These are phyloP conservation scores for Sternotherus odoratus DNA, from an alignment of 2,797 vertebrate species.

Conservation along the genomic window DNA sequence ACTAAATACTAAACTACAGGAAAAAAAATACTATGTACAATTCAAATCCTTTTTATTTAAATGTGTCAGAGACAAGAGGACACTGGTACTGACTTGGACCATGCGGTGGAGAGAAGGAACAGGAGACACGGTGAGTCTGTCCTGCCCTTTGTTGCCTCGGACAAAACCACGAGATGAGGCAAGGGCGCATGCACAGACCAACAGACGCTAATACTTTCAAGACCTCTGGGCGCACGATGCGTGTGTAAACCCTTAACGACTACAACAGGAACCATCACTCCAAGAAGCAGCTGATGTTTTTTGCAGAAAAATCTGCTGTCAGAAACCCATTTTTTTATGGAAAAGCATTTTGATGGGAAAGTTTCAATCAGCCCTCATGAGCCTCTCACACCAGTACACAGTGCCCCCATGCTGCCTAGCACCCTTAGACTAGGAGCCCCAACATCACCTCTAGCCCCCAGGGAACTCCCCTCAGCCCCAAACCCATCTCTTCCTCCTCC, in stretches of 20 bases:
- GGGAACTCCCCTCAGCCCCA: background rate
- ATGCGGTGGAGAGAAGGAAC: background rate
- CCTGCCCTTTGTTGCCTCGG: too few relatives aligned
- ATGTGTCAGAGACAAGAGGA: background rate
- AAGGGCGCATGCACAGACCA: background rate
- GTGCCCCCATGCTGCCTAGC: background rate
- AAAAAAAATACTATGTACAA: background rate
- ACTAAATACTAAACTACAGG: background rate
- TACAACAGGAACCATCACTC: background rate
- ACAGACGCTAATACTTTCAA: background rate
- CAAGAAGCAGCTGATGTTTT: background rate
- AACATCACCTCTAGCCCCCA: too few relatives aligned
- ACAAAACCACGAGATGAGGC: background rate
- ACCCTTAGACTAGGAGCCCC: background rate
- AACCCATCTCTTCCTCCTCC: background rate
- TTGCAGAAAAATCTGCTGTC: background rate
- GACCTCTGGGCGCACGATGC: background rate
- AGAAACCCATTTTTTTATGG: background rate
- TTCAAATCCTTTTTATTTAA: background rate
- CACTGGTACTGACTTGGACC: background rate
- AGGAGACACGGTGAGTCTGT: background rate
- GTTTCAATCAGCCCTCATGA: background rate
- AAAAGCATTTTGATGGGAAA: background rate
- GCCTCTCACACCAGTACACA: background rate
- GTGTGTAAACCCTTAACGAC: background rate